phyloP scores from a whole-genome alignment of 2,113 vertebrate species.

The Alosa alosa region DNA sequence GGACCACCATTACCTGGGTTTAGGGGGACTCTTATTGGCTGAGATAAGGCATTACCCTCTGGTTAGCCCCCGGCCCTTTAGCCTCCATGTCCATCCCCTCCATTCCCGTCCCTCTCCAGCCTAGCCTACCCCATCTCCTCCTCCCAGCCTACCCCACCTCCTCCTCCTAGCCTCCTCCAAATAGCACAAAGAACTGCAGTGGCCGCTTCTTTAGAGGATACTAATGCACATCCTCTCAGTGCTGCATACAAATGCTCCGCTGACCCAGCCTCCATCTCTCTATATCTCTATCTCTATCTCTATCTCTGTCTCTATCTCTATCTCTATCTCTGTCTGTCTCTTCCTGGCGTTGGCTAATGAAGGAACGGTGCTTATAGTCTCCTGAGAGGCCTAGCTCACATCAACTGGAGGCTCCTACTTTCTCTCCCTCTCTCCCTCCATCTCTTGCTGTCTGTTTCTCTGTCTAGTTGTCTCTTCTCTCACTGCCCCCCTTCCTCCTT shows the following conservation, averaged over 20 bases:
- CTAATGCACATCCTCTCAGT: constrained; percentile 71
- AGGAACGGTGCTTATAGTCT: not conserved
- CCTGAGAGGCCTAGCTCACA: not conserved
- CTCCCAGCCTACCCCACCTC: constrained; percentile 52
- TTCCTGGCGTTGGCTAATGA: not conserved
- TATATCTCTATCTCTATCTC: not conserved
- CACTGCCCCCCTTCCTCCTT: not conserved
- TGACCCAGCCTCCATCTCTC: constrained; percentile 61
- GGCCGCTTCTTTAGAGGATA: constrained; percentile 70
- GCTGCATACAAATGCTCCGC: constrained; percentile 74
- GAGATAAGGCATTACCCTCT: constrained; percentile 47
- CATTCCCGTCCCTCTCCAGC: constrained; percentile 44
- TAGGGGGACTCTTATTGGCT: constrained; percentile 43
- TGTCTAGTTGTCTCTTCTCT: not conserved
- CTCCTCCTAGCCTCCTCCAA: constrained; percentile 33
- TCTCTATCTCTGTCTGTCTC: not conserved
- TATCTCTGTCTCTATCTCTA: not conserved
- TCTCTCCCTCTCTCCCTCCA: not conserved
- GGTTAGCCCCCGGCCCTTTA: constrained; percentile 28
- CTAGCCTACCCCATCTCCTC: not conserved
- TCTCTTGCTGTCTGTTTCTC: not conserved
- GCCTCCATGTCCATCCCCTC: constrained; percentile 20
- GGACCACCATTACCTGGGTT: constrained; percentile 36
- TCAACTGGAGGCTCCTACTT: not conserved
- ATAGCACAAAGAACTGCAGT: constrained; percentile 65